phyloP scores from a whole-genome alignment of 1,140 invertebrate genomes.

The Phocides pigmalion region DNA sequence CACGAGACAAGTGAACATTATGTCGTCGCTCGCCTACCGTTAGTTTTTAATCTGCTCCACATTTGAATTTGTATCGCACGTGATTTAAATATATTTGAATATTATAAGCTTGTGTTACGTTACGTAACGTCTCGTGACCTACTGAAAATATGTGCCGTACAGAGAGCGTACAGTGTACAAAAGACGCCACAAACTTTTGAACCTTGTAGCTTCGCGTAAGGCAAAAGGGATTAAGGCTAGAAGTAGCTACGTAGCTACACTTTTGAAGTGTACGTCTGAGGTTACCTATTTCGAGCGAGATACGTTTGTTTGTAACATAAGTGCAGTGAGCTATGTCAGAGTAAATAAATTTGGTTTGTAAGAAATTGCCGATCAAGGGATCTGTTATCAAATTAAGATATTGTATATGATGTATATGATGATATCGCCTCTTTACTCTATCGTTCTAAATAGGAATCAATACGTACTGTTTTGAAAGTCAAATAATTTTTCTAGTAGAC shows the following conservation, averaged over 20 bases:
- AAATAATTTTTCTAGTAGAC: too few species aligned
- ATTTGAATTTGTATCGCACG: conserved; percentile 7
- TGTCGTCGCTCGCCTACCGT: neutral
- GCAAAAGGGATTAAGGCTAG: neutral
- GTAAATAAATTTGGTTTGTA: too few species aligned
- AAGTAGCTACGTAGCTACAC: neutral
- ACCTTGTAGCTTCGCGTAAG: neutral
- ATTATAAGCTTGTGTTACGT: conserved; percentile 2
- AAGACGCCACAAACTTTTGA: neutral
- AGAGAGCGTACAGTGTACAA: conserved; percentile 1
- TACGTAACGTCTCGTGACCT: conserved; percentile 1
- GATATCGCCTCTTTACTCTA: too few species aligned
- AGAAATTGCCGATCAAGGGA: too few species aligned
- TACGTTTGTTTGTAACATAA: neutral
- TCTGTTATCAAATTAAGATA: too few species aligned
- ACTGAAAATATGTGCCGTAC: conserved; percentile 1
- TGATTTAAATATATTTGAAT: conserved; percentile 14
- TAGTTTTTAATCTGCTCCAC: conserved; percentile 10
- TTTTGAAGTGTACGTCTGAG: neutral
- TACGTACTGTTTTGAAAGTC: too few species aligned
- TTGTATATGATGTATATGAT: too few species aligned
- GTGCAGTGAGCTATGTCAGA: too few species aligned
- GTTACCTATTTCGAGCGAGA: neutral
- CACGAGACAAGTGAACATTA: neutral
- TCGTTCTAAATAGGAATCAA: too few species aligned